These are phyloP conservation scores for Danio choprae DNA, from an alignment of 2,797 vertebrate genomes.

Conservation along the genomic window DNA sequence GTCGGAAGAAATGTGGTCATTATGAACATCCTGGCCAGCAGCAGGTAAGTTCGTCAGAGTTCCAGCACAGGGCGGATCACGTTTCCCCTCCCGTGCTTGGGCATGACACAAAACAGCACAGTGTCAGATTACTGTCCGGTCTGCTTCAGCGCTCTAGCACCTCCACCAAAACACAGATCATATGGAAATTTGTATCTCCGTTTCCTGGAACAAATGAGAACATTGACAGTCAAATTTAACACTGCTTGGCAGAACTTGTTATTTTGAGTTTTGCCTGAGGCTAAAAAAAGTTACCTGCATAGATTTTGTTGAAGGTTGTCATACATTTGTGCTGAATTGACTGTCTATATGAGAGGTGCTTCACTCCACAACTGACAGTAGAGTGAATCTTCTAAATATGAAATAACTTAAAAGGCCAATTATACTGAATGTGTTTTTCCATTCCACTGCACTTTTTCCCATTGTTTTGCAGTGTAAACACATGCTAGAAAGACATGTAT, in stretches of 20 bases:
- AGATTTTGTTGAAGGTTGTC: neutral
- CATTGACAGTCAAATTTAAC: neutral
- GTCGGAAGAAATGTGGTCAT: neutral
- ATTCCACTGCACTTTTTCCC: no score
- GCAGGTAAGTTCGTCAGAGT: conserved; percentile 45
- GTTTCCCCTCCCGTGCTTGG: conserved; percentile 60
- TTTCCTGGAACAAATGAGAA: conserved; percentile 14
- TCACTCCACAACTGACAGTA: no score
- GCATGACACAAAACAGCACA: conserved; percentile 50
- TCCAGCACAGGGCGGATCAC: conserved; percentile 58
- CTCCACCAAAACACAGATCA: conserved; percentile 7
- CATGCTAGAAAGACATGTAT: no score
- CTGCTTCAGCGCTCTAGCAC: conserved; percentile 11
- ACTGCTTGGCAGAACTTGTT: neutral
- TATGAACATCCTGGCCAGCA: conserved; percentile 38
- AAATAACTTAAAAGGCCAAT: no score
- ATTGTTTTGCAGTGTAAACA: no score
- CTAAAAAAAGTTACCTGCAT: neutral
- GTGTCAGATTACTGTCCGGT: conserved; percentile 55
- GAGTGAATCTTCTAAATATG: no score
- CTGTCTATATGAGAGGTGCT: no score
- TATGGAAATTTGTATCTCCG: neutral
- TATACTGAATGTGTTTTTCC: no score
- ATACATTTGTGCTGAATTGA: no score
- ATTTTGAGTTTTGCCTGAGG: neutral